These are phyloP conservation scores for Cygnus atratus DNA, from an alignment of 2,113 vertebrate species.

Conservation along the genomic window DNA sequence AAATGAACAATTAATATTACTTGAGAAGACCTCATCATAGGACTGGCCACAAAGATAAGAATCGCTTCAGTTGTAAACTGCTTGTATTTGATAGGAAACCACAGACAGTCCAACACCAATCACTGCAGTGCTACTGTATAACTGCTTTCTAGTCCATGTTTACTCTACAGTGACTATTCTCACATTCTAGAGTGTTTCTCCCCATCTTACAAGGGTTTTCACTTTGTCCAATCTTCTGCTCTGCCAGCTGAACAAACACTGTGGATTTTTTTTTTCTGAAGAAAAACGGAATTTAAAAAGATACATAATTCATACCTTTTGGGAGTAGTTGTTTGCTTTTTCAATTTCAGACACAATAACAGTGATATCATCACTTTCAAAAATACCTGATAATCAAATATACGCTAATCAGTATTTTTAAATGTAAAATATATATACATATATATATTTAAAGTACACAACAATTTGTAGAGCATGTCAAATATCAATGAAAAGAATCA, in stretches of 20 bases:
- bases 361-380: conserved; percentile 82
- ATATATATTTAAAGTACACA: neutral
- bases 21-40: neutral
- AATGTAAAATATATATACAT: neutral
- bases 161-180: neutral
- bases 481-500: neutral
- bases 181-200: neutral
- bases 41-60: neutral
- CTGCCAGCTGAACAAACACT: neutral
- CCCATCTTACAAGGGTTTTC: neutral
- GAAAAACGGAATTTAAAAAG: neutral
- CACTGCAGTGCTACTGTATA: neutral
- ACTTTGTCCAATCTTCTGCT: neutral
- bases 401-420: neutral
- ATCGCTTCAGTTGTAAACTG: neutral
- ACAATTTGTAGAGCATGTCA: neutral
- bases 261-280: neutral
- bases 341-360: conserved; percentile 77
- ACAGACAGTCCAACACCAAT: neutral
- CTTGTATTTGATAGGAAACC: neutral
- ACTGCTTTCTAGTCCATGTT: neutral
- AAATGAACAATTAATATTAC: neutral
- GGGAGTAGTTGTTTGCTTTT: conserved; percentile 78
- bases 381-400: conserved; percentile 73
- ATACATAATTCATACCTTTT: conserved; percentile 72